These are phyloP conservation scores for Volucella zonaria DNA, from an alignment of 2,888 invertebrate genomes.

Conservation along the genomic window DNA sequence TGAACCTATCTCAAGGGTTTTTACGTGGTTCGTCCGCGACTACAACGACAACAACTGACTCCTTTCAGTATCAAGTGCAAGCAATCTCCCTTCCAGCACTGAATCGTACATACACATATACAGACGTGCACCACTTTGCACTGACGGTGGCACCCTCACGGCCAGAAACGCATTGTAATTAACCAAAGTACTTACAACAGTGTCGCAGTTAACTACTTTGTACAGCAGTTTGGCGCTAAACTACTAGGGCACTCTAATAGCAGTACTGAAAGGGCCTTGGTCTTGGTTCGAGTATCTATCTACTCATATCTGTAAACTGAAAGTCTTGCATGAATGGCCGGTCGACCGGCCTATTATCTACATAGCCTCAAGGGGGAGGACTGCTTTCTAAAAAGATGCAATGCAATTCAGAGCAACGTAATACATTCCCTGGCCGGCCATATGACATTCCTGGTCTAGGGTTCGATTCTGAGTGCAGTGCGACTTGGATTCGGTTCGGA, in stretches of 20 bases:
- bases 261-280: slow-evolving; percentile 25
- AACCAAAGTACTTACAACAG: slow-evolving; percentile 73
- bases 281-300: too few relatives aligned
- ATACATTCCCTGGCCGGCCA: slow-evolving; percentile 28
- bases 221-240: slow-evolving; percentile 74
- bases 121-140: slow-evolving; percentile 4
- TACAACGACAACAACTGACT: slow-evolving; percentile 38
- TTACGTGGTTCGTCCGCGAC: slow-evolving; percentile 38
- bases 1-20: slow-evolving; percentile 74
- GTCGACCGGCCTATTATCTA: slow-evolving; percentile 9
- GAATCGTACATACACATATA: background rate
- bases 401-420: slow-evolving; percentile 13
- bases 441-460: slow-evolving; percentile 69
- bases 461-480: slow-evolving; percentile 56
- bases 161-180: slow-evolving; percentile 69
- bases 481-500: background rate
- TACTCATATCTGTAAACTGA: slow-evolving; percentile 1
- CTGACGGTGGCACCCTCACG: slow-evolving; percentile 64
- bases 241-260: slow-evolving; percentile 64
- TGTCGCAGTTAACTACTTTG: slow-evolving; percentile 74
- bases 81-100: slow-evolving; percentile 52
- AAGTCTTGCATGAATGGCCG: slow-evolving; percentile 69
- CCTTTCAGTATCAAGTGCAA: slow-evolving; percentile 70
- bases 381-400: slow-evolving; percentile 55
- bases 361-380: slow-evolving; percentile 54